Evolutionary conservation across 2,888 invertebrate genomes (phyloP).

Genomic region (Xylota segnis): DNA sequence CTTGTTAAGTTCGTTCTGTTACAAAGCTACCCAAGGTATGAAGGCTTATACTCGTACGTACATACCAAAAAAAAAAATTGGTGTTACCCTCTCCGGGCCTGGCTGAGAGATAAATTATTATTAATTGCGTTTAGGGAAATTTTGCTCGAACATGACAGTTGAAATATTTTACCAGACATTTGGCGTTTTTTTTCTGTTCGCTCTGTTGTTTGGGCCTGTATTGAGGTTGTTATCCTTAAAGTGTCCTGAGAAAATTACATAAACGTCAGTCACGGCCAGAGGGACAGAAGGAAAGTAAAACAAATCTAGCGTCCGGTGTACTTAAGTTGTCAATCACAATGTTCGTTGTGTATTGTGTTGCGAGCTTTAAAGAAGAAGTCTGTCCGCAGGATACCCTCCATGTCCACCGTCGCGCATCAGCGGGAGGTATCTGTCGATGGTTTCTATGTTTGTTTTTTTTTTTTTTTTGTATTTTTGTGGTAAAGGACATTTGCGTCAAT

Average conservation of each 20-base stretch:
- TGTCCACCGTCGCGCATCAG: conserved; percentile 4
- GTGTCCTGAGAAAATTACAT: conserved; percentile 50
- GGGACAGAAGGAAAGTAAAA: neutral
- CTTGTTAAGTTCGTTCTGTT: conserved; percentile 62
- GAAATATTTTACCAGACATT: conserved; percentile 53
- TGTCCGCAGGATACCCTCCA: neutral
- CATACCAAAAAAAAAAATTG: no score
- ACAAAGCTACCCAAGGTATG: conserved; percentile 10
- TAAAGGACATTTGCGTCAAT: conserved; percentile 62
- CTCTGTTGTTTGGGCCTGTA: no score
- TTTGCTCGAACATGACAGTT: conserved; percentile 65
- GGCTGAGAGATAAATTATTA: conserved; percentile 68
- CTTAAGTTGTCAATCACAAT: conserved; percentile 71
- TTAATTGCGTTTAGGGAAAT: conserved; percentile 65
- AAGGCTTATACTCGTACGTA: conserved; percentile 24
- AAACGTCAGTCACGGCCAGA: conserved; percentile 45
- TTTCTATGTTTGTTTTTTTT: neutral
- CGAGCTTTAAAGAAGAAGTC: conserved; percentile 21
- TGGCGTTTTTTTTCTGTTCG: neutral
- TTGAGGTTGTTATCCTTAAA: conserved; percentile 54
- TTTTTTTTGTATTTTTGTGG: conserved; percentile 25
- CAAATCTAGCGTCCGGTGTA: conserved; percentile 44
- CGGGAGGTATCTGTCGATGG: conserved; percentile 41
- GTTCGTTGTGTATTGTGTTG: conserved; percentile 15
- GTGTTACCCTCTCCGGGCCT: neutral